phyloP scores from a whole-genome alignment of 2,797 vertebrate genomes.

The Alcedo quadribrachys region DNA sequence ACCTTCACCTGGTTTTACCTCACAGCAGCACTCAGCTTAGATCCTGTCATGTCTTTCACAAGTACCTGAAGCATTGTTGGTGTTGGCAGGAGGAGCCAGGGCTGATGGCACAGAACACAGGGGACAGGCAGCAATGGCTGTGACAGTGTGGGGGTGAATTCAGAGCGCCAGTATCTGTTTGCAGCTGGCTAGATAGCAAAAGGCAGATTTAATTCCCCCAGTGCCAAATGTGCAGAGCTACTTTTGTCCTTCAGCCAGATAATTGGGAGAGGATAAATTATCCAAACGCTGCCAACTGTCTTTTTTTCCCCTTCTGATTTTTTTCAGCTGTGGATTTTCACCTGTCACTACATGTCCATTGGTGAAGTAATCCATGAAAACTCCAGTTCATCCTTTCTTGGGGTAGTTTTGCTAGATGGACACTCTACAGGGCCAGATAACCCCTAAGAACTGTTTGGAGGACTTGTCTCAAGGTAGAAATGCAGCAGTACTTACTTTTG shows the following conservation, averaged over 20 bases:
- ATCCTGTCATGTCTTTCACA: conserved; percentile 9
- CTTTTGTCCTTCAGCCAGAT: neutral
- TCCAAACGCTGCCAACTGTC: neutral
- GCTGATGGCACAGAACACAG: neutral
- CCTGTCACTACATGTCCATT: neutral
- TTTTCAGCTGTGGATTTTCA: neutral
- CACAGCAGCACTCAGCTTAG: neutral
- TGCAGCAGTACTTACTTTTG: neutral
- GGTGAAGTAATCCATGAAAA: neutral
- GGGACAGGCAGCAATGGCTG: conserved; percentile 15
- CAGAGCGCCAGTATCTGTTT: neutral
- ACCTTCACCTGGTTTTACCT: conserved; percentile 47
- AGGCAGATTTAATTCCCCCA: conserved; percentile 28
- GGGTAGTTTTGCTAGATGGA: neutral
- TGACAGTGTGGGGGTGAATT: neutral
- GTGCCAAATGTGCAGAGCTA: conserved; percentile 23
- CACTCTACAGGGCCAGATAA: neutral
- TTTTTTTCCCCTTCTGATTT: neutral
- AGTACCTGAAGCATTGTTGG: conserved; percentile 9
- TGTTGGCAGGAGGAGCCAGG: conserved; percentile 16
- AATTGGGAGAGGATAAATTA: neutral
- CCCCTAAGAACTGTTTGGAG: neutral
- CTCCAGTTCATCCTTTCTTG: neutral
- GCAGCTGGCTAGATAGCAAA: conserved; percentile 45
- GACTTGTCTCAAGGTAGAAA: neutral